phyloP scores from a whole-genome alignment of 2,113 vertebrate genomes.

The Parus major region DNA sequence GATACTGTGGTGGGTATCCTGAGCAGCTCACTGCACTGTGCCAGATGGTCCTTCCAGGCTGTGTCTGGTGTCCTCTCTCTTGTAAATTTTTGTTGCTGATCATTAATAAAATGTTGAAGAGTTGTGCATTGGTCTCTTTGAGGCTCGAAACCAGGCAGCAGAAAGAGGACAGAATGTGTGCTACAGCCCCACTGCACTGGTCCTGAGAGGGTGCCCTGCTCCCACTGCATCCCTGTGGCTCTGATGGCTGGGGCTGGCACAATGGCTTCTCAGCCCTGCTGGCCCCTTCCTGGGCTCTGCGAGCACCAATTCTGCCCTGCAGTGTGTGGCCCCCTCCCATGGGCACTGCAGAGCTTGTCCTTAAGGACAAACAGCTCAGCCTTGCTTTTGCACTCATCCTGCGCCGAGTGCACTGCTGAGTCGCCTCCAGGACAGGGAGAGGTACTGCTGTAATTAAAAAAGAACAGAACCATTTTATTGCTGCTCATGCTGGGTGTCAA shows the following conservation, averaged over 20 bases:
- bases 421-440: neutral
- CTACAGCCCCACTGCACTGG: neutral
- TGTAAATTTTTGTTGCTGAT: slow-evolving; percentile 41
- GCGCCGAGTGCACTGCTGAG: neutral
- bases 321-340: accelerated
- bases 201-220: neutral
- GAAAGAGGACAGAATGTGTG: neutral
- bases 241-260: too few species aligned
- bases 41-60: neutral
- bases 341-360: neutral
- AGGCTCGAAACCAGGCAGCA: accelerated
- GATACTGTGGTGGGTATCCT: neutral
- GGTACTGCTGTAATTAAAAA: neutral
- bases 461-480: neutral
- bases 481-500: neutral
- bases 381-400: neutral
- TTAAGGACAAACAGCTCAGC: neutral
- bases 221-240: neutral
- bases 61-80: slow-evolving; percentile 6
- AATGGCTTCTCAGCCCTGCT: accelerated
- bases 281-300: accelerated
- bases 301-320: neutral
- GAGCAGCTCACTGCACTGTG: neutral
- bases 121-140: neutral
- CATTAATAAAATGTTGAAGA: slow-evolving; percentile 58